Evolutionary conservation across 2,797 vertebrate species (phyloP), one percentile per base, ranked within the genome.

Genomic region (Spheniscus humboldti): DNA sequence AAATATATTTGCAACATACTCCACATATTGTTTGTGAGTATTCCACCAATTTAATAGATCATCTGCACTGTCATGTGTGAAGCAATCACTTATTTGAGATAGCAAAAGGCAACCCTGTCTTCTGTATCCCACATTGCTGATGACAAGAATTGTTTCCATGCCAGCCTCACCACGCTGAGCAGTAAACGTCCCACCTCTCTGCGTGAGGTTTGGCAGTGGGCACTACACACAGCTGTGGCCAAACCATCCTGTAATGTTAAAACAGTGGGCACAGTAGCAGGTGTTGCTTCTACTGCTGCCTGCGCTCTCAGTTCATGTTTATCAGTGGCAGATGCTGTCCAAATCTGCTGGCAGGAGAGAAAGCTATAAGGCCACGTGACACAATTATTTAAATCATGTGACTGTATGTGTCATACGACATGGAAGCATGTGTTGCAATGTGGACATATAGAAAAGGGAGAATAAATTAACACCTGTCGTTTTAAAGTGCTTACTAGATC

Each of bases 321-420:
- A 53, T 41, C 45, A 50, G n/a, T 8, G 47, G 60, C 73, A 84
- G 55, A 20, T 25, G 33, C 37, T 60, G 22, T 47, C 33, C 62
- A 60, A 47, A 77, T 37, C 45, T 72, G 33, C 53, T 74, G 80
- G 37, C 37, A 33, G 35, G 28, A 92, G 12, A 31, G 37, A 47
- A 67, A 59, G 20, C 27, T 56, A 2, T 9, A 64, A 31, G 27
- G 13, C 7, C 2, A 3, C 0, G 0, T 20, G 30, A 35, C 9
- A 48, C 62, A 30, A 17, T 8, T 24, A 12, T 47, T 90, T 82
- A 76, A 63, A 68, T 53, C 15, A 35, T 9, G 33, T 37, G 17
- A 13, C 48, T 75, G 7, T 37, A 14, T 14, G 23, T 76, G 41
- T 56, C 19, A 9, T 11, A 7, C 0, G 2, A 47, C 27, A 27